These are phyloP conservation scores for Idaea aversata DNA, from an alignment of 2,888 invertebrate genomes.

Conservation along the genomic window DNA sequence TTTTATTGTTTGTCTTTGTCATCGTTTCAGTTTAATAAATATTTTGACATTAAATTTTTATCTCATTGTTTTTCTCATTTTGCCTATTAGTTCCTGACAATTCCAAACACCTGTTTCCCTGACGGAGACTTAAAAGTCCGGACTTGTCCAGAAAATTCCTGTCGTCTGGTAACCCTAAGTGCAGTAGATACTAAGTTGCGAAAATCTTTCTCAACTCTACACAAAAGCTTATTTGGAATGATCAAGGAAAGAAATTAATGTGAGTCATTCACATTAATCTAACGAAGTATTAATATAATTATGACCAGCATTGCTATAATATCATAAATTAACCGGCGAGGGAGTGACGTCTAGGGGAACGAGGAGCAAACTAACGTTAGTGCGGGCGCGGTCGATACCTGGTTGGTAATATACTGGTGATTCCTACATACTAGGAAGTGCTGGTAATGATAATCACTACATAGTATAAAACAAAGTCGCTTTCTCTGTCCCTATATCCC, in stretches of 20 bases:
- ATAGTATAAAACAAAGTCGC: too few relatives aligned
- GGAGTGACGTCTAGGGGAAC: slow-evolving; percentile 32
- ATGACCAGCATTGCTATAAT: slow-evolving; percentile 12
- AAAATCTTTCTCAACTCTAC: neutral
- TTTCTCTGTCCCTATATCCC: too few relatives aligned
- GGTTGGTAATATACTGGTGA: slow-evolving; percentile 6
- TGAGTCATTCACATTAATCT: neutral
- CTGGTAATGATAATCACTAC: neutral
- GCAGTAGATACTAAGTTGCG: neutral
- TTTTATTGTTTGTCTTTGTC: too few relatives aligned
- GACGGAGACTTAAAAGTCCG: too few relatives aligned
- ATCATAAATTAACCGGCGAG: slow-evolving; percentile 39
- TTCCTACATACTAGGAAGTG: neutral
- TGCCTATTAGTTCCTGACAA: too few relatives aligned
- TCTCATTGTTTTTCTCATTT: too few relatives aligned
- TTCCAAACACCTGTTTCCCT: too few relatives aligned
- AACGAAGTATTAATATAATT: slow-evolving; percentile 6
- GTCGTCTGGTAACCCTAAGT: too few relatives aligned
- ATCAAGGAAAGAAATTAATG: too few relatives aligned
- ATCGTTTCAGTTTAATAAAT: too few relatives aligned
- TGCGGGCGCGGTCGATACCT: slow-evolving; percentile 72
- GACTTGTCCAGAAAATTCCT: too few relatives aligned
- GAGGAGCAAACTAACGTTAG: slow-evolving; percentile 13
- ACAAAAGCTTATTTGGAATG: neutral
- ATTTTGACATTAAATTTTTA: too few relatives aligned